Evolutionary conservation across 2,797 vertebrate genomes (phyloP), one percentile per base, ranked within the genome.

Genomic region (Propithecus perrieri): DNA sequence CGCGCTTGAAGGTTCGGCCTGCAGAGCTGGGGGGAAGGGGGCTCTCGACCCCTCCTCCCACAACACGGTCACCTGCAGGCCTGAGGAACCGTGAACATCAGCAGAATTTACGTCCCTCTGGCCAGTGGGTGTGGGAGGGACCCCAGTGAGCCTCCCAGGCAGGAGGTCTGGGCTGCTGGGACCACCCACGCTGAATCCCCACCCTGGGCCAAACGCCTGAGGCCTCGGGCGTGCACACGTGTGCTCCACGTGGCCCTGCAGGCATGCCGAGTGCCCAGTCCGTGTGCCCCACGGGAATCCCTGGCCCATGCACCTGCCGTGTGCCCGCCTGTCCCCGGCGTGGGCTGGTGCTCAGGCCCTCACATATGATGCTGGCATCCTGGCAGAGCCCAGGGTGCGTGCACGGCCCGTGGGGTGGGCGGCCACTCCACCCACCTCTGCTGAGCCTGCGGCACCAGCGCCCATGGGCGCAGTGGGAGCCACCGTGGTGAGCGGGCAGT

Each of bases 71-170:
- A 7, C 20, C 71, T 46, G 43, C 71, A 74, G 26, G 17, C 43
- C 71, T 4, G 8, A 30, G 43, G 28, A 30, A 30, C 72, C 15
- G 1, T 7, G 0, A 55, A 78, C 22, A 8, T 22, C 4, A n/a
- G 75, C 48, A 24, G 48, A 35, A 35, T 20, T 35, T 22, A 35
- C 8, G 18, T 33, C 33, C 63, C 28, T 67, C 35, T 67, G 65
- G 33, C 33, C 63, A n/a, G 30, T n/a, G 33, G 33, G 10, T 2
- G 33, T 35, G 75, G 33, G 48, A 55, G 50, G 50, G n/a, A n/a
- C 48, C 6, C 1, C 0, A 20, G 33, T 35, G 18, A 14, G 72
- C 15, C 10, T 10, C 2, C 6, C 0, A 2, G 17, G 72, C 10
- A 26, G 57, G 15, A 48, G 43, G 43, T 38, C 38, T 24, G 5